Evolutionary conservation across 35 echinoderm and acorn worm species (phyloP), one percentile per base, ranked within the genome.

Genomic region (Lytechinus variegatus): DNA sequence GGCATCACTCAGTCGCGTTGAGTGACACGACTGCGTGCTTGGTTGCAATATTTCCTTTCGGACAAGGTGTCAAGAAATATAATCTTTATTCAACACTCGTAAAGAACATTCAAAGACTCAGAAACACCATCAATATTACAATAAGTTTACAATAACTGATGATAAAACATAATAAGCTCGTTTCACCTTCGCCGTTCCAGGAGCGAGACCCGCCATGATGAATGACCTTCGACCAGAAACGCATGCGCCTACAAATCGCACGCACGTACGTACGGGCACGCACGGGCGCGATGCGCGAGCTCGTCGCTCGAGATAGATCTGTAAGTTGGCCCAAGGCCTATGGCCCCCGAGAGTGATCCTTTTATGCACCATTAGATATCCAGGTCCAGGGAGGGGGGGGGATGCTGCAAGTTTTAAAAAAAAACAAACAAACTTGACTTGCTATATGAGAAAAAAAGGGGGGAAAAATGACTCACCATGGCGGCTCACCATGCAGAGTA

Each of bases 191-290:
- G 91, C 53, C 54, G 91, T 93, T 27, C 91, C 91, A 93, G 91
- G 91, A 54, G 91, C 54, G 21, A 93, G 28, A 16, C 91, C 91
- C 91, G 91, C 91, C 91, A 93, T 93, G 91, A 52, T 93, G 91
- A 29, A 71, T 93, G 4, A 56, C 52, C 91, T 54, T 54, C 56
- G 91, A 93, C 54, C 27, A 44, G 8, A 8, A 10, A 16, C 27
- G 51, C 12, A 29, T 3, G 28, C 9, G 52, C 27, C 4, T 24
- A 29, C 87, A 53, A 3, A 28, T 53, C 19, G 87, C 27, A 28
- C 87, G 10, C 4, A 12, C 14, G 19, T 0, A 66, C 60, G 12
- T 4, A 1, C 4, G 11, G 60, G 11, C 1, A 4, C 33, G 33
- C 2, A 44, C 33, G 33, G 33, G 60, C 14, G 19, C 11, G 60